Percentiles rank a stretch among this genome's conserved stretches.
Conservation (phyloP, 1,140 invertebrate genomes). For the Penaeus indicus region DNA sequence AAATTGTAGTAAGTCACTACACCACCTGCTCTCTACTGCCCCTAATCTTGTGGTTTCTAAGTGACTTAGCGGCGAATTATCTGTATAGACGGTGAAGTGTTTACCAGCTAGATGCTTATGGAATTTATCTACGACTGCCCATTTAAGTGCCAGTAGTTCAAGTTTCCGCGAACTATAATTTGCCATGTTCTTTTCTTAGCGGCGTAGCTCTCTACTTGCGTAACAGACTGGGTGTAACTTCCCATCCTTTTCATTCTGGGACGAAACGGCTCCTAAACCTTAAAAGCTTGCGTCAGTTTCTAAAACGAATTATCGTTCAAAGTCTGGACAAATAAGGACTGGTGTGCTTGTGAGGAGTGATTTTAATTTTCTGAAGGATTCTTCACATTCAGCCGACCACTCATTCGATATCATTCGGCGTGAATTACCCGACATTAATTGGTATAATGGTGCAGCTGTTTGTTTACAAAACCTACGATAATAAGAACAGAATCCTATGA, state of each 20-base stretch:
- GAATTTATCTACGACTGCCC: slow-evolving; percentile 31
- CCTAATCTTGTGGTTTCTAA: too few species aligned
- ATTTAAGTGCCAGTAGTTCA: slow-evolving; percentile 10
- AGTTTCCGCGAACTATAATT: slow-evolving; percentile 41
- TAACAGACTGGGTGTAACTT: slow-evolving; percentile 17
- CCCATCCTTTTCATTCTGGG: neutral
- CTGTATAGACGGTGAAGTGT: slow-evolving; percentile 1
- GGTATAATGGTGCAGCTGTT: slow-evolving; percentile 12
- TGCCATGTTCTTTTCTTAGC: slow-evolving; percentile 25
- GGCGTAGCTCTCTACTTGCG: slow-evolving; percentile 15
- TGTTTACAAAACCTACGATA: slow-evolving; percentile 26
- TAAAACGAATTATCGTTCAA: neutral
- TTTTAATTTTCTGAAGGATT: slow-evolving; percentile 2
- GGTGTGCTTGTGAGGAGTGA: neutral
- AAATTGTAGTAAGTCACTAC: too few species aligned
- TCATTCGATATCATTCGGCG: neutral
- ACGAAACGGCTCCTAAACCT: slow-evolving; percentile 12
- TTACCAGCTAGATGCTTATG: slow-evolving; percentile 1
- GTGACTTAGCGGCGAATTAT: neutral
- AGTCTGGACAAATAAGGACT: slow-evolving; percentile 16
- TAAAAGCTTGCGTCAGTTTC: slow-evolving; percentile 40
- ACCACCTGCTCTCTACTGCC: too few species aligned
- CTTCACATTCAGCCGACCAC: neutral
- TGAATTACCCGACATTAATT: neutral
- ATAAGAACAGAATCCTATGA: slow-evolving; percentile 33